Percentiles rank a stretch among this genome's conserved stretches.
phyloP scores from a whole-genome alignment of 1,140 invertebrate species.

The Drosophila kanapiae region DNA sequence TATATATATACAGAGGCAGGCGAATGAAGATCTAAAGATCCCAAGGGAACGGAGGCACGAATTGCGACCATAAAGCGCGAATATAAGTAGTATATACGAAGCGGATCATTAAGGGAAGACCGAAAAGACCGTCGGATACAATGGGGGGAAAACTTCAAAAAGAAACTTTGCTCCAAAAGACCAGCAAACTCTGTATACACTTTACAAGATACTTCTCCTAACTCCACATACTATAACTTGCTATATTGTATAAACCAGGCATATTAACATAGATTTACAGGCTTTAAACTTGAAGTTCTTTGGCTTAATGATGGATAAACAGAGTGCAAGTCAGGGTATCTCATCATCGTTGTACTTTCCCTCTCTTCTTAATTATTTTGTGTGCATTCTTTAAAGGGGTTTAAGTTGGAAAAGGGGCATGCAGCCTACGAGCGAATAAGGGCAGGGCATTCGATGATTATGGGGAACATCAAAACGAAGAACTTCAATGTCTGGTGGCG shows the following conservation, averaged over 20 bases:
- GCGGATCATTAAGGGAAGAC: constrained; percentile 42
- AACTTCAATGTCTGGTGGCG: constrained; percentile 8
- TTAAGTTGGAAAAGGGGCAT: background rate
- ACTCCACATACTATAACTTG: too few species aligned
- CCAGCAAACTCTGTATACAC: constrained; percentile 24
- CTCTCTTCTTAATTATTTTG: background rate
- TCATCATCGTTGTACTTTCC: background rate
- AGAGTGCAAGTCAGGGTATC: background rate
- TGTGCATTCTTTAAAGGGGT: background rate
- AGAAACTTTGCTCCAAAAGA: background rate
- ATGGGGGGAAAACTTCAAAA: constrained; percentile 31
- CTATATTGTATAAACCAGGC: background rate
- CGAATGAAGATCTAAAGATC: constrained; percentile 13
- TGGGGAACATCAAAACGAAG: background rate
- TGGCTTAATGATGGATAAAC: background rate
- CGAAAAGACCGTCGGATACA: constrained; percentile 19
- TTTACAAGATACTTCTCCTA: background rate
- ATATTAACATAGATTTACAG: background rate
- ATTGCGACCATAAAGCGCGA: constrained; percentile 38
- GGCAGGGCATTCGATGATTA: constrained; percentile 13
- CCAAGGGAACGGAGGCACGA: constrained; percentile 30
- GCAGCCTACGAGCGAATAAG: background rate
- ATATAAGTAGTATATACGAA: constrained; percentile 10
- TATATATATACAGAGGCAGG: background rate
- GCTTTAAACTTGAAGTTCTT: background rate